phyloP scores from a whole-genome alignment of 2,797 vertebrate genomes.

The Enteromius paludinosus region DNA sequence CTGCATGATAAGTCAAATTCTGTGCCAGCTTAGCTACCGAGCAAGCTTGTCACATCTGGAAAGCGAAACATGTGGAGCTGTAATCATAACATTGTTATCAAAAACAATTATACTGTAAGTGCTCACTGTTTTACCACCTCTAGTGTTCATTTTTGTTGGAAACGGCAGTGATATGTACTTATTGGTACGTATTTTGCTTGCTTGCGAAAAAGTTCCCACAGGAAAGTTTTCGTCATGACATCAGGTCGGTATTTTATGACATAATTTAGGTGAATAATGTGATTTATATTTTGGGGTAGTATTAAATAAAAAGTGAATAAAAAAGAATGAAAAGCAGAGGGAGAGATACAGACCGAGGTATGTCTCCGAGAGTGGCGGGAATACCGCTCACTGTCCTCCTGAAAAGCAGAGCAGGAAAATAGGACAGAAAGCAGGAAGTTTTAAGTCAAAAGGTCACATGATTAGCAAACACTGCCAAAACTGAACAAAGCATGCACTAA shows the following conservation, averaged over 20 bases:
- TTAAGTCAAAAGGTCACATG: conserved; percentile 33
- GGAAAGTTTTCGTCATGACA: not conserved
- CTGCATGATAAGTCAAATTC: not conserved
- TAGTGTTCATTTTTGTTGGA: not conserved
- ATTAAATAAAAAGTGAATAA: not conserved
- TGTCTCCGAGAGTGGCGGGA: conserved; percentile 86
- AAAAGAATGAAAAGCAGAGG: conserved; percentile 32
- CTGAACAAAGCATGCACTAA: conserved; percentile 45
- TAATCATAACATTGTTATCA: not conserved
- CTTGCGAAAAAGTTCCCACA: not conserved
- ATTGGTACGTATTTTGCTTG: not conserved
- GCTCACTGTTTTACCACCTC: not conserved
- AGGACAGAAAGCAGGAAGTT: conserved; percentile 43
- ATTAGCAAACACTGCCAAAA: conserved; percentile 26
- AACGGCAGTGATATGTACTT: not conserved
- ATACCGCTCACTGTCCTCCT: conserved; percentile 95
- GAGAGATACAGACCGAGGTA: conserved; percentile 87
- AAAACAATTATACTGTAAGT: not conserved
- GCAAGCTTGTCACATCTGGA: not conserved
- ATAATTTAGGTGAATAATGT: not conserved
- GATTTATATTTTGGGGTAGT: not conserved
- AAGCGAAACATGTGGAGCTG: not conserved
- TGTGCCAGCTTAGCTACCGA: not conserved
- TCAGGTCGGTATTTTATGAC: not conserved
- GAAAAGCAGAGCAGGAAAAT: conserved; percentile 67